Conservation (phyloP, 2,888 invertebrate genomes). For the Masnerella sp. region DNA sequence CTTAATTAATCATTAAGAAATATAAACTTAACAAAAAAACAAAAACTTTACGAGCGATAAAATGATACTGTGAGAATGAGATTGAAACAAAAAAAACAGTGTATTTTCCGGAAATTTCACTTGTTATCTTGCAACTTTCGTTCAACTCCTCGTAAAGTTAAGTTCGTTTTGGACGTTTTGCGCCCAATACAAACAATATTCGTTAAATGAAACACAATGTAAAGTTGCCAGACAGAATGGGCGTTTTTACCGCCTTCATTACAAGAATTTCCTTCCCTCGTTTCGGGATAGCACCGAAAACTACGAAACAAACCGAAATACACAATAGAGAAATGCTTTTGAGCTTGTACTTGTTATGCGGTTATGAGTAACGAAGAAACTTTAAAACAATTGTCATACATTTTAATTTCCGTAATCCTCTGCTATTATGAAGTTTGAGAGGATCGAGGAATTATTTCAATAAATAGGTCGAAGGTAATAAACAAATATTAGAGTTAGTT, state of each 20-base stretch:
- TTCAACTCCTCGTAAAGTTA: background rate
- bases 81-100: too few species aligned
- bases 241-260: background rate
- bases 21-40: too few species aligned
- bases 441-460: too few species aligned
- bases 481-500: too few species aligned
- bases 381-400: too few species aligned
- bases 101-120: background rate
- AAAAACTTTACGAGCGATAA: too few species aligned
- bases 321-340: slow-evolving; percentile 3
- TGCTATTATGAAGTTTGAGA: too few species aligned
- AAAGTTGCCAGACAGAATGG: background rate
- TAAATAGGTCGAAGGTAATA: too few species aligned
- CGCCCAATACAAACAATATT: background rate
- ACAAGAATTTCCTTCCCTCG: background rate
- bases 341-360: background rate
- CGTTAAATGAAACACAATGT: background rate
- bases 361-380: slow-evolving; percentile 2
- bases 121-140: background rate
- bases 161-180: background rate
- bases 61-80: too few species aligned
- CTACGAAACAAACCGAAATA: background rate
- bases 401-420: too few species aligned
- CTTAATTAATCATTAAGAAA: too few species aligned
- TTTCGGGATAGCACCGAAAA: slow-evolving; percentile 1